Base-by-base conservation (phyloP, 2,888 invertebrate genomes). In the Rhorus exstirpatorius region DNA sequence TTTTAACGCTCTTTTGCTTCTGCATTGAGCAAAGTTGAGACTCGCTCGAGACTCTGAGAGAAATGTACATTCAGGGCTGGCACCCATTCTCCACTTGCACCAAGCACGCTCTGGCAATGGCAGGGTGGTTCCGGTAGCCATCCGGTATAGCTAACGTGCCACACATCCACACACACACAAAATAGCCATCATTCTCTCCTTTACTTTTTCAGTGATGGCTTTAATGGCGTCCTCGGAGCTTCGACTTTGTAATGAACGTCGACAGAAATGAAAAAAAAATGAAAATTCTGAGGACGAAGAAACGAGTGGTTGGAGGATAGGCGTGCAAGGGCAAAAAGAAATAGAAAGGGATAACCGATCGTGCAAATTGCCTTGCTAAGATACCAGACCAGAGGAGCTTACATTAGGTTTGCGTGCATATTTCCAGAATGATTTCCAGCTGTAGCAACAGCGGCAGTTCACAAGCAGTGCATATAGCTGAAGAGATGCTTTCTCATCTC, bases 321-420 rank as follows among this genome's bases (percentile, higher is more conserved):
- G n/a, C n/a, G n/a, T n/a, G n/a, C n/a, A n/a, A n/a, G n/a, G n/a
- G n/a, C n/a, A n/a, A n/a, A n/a, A n/a, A n/a, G n/a, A n/a, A n/a
- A n/a, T n/a, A n/a, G n/a, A n/a, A n/a, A n/a, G n/a, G n/a, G n/a
- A n/a, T n/a, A n/a, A n/a, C 63, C 46, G 38, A 63, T 84, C 84
- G 86, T 87, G 87, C 88, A 90, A 90, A 91, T 90, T 90, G 84
- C 84, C 89, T 88, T 89, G 89, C 90, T 90, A 90, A 88, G 87
- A 75, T 88, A 81, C 86, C 82, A 78, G 85, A 83, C 78, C 85
- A 83, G 85, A 81, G 82, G 84, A 2, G 84, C 86, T 83, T 74
- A 80, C 83, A 85, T 87, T 86, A 84, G 84, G 85, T 84, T 71
- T 55, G 70, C 44, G 21, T 35, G n/a, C n/a, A 26, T 44, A 61